Percentiles rank a stretch among this genome's conserved stretches.
Evolutionary conservation across 2,797 vertebrate genomes (phyloP).

Genomic region (Salmo trutta): DNA sequence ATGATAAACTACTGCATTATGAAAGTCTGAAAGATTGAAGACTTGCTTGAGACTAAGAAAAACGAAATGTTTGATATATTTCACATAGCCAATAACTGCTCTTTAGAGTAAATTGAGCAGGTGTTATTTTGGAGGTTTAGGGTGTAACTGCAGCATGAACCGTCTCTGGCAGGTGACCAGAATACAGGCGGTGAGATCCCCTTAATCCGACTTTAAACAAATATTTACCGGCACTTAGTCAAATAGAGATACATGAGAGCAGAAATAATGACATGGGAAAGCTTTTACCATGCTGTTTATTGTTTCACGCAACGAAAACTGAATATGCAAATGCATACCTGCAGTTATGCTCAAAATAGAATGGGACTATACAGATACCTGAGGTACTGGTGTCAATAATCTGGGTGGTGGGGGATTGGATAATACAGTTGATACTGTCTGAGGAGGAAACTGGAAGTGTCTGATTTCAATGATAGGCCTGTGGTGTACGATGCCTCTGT

Average conservation of each 20-base stretch:
- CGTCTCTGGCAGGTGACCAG: slow-evolving; percentile 72
- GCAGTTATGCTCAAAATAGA: background rate
- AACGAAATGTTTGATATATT: background rate
- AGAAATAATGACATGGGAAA: background rate
- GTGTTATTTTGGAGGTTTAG: slow-evolving; percentile 21
- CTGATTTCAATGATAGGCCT: background rate
- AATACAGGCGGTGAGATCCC: slow-evolving; percentile 63
- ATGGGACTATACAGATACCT: background rate
- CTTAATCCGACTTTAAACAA: slow-evolving; percentile 67
- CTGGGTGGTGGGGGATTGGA: background rate
- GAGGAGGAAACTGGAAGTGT: background rate
- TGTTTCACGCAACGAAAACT: background rate
- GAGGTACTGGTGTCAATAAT: background rate
- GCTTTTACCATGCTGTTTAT: background rate
- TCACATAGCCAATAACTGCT: background rate
- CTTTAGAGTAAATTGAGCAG: slow-evolving; percentile 20
- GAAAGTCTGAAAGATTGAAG: background rate
- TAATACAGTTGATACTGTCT: background rate
- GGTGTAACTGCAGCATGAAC: slow-evolving; percentile 44
- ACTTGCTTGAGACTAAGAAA: background rate
- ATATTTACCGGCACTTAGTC: slow-evolving; percentile 70
- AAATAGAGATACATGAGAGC: slow-evolving; percentile 44
- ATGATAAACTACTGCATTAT: background rate
- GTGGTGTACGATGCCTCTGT: background rate
- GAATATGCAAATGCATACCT: background rate